Conservation (phyloP, 2,888 invertebrate genomes). For the Prosapia bicincta region DNA sequence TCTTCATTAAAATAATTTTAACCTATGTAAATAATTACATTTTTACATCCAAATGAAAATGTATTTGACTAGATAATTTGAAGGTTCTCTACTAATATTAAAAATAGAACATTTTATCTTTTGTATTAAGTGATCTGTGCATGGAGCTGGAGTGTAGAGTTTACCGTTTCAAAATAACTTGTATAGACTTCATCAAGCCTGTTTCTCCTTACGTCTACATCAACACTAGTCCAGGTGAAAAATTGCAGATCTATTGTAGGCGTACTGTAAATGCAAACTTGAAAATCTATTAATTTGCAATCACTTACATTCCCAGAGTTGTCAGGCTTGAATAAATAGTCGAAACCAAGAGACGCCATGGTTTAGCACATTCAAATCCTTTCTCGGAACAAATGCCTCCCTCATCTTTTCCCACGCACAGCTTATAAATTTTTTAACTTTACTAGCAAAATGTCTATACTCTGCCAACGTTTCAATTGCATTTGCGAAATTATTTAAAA, state of each 20-base stretch:
- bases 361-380: constrained; percentile 28
- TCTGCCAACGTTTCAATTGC: neutral
- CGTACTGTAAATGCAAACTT: constrained; percentile 23
- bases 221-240: constrained; percentile 25
- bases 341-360: constrained; percentile 32
- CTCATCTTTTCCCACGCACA: neutral
- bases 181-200: constrained; percentile 12
- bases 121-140: too few relatives aligned
- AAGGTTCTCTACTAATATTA: too few relatives aligned
- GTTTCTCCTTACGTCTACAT: constrained; percentile 20
- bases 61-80: too few relatives aligned
- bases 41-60: too few relatives aligned
- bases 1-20: too few relatives aligned
- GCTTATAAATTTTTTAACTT: neutral
- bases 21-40: too few relatives aligned
- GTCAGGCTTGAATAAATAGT: constrained; percentile 32
- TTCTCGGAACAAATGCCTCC: neutral
- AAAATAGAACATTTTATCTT: too few relatives aligned
- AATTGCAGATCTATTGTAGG: constrained; percentile 31
- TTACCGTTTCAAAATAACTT: constrained; percentile 20
- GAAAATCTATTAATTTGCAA: constrained; percentile 30
- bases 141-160: constrained; percentile 21
- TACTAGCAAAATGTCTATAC: neutral
- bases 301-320: constrained; percentile 11
- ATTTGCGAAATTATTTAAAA: neutral